Evolutionary conservation across 92 coral and sea anemone genomes (phyloP), one percentile per base, ranked within the genome.

Genomic region (Anthopleura xanthogrammica): DNA sequence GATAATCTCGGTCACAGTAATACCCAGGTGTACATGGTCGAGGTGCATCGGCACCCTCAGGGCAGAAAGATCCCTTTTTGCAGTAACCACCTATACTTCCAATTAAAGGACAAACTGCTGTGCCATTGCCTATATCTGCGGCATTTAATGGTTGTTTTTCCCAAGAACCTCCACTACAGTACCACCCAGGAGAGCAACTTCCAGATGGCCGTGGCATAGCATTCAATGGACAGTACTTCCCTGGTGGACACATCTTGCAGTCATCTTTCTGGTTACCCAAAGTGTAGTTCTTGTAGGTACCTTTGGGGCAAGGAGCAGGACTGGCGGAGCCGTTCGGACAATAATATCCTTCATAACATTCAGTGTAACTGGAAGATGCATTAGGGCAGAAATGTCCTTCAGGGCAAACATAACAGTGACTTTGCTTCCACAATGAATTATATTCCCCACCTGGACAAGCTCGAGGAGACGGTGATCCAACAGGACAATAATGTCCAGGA

Each of bases 111-210:
- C 99, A 94, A 16, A 94, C 89, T 5, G 94, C 92, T 42, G 89
- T 89, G 65, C 93, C 96, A 82, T 96, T 94, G 72, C 91, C 94
- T 60, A 97, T 94, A 42, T 94, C 93, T 12, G 76, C 86, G 22
- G 81, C 80, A 85, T 94, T 92, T 13, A 97, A 88, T 5, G 99
- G 99, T 82, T 82, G 74, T 60, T 79, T 87, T 85, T 97, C 97
- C 99, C 99, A 97, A 36, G 99, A 97, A 43, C 99, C 99, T 68
- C 99, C 99, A 76, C 89, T 92, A 75, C 99, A 97, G 85, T 83
- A 97, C 97, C 97, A 94, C 24, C 99, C 99, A 29, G 91, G 92
- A 24, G 95, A 94, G 84, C 99, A 97, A 56, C 83, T 78, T 8
- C 99, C 99, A 70, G 87, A 85, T 4, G 99, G 99, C 16, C 82